These are phyloP conservation scores for Trematocara marginatum DNA, from an alignment of 2,113 vertebrate species.

Conservation along the genomic window DNA sequence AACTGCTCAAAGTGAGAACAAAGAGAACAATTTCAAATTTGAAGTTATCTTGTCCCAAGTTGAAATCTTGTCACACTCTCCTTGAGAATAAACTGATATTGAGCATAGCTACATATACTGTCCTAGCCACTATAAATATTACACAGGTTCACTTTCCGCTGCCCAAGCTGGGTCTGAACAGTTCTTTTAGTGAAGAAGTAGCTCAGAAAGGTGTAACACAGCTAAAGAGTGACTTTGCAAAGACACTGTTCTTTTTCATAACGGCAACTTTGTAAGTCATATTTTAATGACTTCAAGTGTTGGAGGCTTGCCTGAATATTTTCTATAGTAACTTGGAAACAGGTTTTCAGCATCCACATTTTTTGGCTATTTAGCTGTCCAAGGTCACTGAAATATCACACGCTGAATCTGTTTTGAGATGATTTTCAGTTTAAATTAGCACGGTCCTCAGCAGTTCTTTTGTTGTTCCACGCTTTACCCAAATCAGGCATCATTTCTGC, in stretches of 20 bases:
- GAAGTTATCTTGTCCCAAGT: neutral
- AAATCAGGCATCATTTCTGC: constrained; percentile 55
- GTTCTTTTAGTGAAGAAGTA: neutral
- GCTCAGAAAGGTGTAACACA: neutral
- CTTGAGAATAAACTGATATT: neutral
- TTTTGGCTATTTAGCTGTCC: neutral
- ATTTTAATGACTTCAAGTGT: neutral
- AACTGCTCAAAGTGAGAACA: neutral
- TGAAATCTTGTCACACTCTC: neutral
- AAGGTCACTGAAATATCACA: constrained; percentile 35
- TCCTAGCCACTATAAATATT: neutral
- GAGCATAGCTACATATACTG: neutral
- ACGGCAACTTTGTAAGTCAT: neutral
- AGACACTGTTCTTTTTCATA: neutral
- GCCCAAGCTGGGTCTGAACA: neutral
- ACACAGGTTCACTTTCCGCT: neutral
- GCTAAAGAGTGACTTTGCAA: neutral
- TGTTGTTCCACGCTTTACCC: constrained; percentile 41
- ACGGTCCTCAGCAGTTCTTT: constrained; percentile 50
- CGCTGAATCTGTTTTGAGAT: constrained; percentile 32
- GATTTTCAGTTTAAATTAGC: constrained; percentile 45
- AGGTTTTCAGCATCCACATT: neutral
- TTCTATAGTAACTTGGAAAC: neutral
- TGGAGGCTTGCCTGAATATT: neutral
- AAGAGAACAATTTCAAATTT: neutral